phyloP scores from a whole-genome alignment of 2,888 invertebrate species.

The Drosophila borborema region DNA sequence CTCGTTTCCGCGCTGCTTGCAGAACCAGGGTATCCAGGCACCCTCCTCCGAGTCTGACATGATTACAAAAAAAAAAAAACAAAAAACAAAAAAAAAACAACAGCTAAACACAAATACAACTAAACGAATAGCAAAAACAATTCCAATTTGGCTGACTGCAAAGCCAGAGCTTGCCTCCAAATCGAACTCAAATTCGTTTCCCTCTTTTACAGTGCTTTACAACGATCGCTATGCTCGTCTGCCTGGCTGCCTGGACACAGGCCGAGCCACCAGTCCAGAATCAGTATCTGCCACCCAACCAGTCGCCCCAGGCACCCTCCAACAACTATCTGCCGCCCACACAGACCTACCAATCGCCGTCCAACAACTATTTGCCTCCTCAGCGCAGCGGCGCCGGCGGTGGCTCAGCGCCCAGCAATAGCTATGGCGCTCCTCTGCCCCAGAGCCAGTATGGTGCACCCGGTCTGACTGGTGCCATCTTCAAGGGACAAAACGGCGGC shows the following conservation, averaged over 20 bases:
- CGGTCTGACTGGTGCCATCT: constrained; percentile 86
- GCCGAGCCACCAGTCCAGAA: constrained; percentile 85
- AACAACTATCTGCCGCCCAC: constrained; percentile 86
- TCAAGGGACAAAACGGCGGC: constrained; percentile 80
- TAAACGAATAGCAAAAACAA: not conserved
- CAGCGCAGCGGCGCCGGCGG: constrained; percentile 53
- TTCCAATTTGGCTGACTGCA: not conserved
- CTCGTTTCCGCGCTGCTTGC: constrained; percentile 98
- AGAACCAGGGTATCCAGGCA: constrained; percentile 99
- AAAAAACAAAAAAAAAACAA: not conserved
- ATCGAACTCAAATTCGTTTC: not conserved
- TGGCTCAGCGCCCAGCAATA: constrained; percentile 75
- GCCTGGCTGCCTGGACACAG: constrained; percentile 79
- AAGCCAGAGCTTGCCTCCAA: constrained; percentile 16
- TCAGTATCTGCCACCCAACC: constrained; percentile 85
- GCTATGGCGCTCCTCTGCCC: constrained; percentile 76
- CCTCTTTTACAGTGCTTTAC: constrained; percentile 79
- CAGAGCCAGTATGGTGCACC: constrained; percentile 86
- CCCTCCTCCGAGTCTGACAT: constrained; percentile 99
- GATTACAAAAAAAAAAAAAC: constrained; percentile 84
- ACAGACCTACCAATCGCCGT: constrained; percentile 83
- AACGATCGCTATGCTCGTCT: constrained; percentile 83
- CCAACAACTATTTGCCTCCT: constrained; percentile 85
- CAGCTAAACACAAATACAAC: not conserved
- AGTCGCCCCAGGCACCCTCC: constrained; percentile 80